These are phyloP conservation scores for Macrosteles quadrilineatus DNA, from an alignment of 1,140 invertebrate species.

Conservation along the genomic window DNA sequence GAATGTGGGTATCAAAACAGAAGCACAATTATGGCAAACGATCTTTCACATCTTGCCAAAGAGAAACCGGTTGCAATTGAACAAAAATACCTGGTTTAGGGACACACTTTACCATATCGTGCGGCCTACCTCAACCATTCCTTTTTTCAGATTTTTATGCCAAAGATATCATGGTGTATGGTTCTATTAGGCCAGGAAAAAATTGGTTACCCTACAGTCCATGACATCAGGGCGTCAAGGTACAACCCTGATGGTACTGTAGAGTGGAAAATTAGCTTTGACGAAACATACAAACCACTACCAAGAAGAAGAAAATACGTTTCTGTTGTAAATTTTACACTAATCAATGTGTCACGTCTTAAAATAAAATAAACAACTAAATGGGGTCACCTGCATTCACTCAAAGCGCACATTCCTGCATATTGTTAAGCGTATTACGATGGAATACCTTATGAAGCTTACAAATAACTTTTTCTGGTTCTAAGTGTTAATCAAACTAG, in stretches of 20 bases:
- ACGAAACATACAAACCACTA: too few relatives aligned
- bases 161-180: constrained; percentile 1
- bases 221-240: constrained; percentile 18
- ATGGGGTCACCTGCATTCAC: too few relatives aligned
- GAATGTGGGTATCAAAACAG: constrained; percentile 45
- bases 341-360: too few relatives aligned
- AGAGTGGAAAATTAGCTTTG: constrained; percentile 24
- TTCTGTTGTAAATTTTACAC: too few relatives aligned
- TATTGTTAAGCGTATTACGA: too few relatives aligned
- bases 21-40: constrained; percentile 43
- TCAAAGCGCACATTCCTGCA: too few relatives aligned
- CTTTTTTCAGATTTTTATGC: constrained; percentile 37
- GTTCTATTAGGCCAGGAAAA: constrained; percentile 32
- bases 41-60: constrained; percentile 35
- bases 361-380: too few relatives aligned
- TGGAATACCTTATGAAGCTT: too few relatives aligned
- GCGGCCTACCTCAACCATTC: constrained; percentile 30
- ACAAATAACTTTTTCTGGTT: too few relatives aligned
- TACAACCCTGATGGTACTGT: constrained; percentile 25
- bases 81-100: constrained; percentile 47
- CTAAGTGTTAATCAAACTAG: too few relatives aligned
- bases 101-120: constrained; percentile 43
- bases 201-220: constrained; percentile 32
- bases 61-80: constrained; percentile 39
- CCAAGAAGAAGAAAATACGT: too few relatives aligned